phyloP scores from a whole-genome alignment of 2,888 invertebrate genomes.

The Hirudinaria manillensis region DNA sequence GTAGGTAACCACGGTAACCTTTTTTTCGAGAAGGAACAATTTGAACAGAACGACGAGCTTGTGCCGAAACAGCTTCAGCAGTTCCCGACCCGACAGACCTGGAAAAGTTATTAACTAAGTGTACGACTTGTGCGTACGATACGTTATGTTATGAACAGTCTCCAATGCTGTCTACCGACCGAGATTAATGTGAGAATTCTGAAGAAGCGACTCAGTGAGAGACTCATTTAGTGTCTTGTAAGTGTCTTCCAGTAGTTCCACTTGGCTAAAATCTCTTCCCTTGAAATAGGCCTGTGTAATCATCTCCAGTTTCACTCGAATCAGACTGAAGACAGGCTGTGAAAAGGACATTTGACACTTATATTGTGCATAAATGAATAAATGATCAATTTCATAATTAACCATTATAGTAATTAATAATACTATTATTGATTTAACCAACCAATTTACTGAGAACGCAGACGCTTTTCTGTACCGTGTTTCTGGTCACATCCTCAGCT shows the following conservation, averaged over 20 bases:
- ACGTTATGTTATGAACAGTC: neutral
- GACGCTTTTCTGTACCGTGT: constrained; percentile 95
- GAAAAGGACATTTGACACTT: neutral
- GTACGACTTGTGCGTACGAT: neutral
- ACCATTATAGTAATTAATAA: neutral
- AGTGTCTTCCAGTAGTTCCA: constrained; percentile 71
- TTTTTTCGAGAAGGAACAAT: constrained; percentile 75
- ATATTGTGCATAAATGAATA: constrained; percentile 17
- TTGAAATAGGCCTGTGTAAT: constrained; percentile 96
- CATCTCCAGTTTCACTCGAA: constrained; percentile 81
- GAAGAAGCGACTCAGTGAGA: constrained; percentile 57
- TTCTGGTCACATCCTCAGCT: constrained; percentile 89
- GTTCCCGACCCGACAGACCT: constrained; percentile 76
- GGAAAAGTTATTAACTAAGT: constrained; percentile 42
- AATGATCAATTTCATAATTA: neutral
- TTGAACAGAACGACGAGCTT: constrained; percentile 88
- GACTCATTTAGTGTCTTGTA: constrained; percentile 84
- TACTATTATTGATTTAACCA: neutral
- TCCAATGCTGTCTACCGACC: constrained; percentile 55
- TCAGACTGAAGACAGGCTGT: constrained; percentile 74
- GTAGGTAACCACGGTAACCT: constrained; percentile 45
- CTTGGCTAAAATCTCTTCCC: constrained; percentile 61
- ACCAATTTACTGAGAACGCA: constrained; percentile 78
- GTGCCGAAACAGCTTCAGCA: constrained; percentile 79
- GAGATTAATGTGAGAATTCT: constrained; percentile 63